Base-by-base conservation (phyloP, 2,888 invertebrate species). In the Volucella inanis region DNA sequence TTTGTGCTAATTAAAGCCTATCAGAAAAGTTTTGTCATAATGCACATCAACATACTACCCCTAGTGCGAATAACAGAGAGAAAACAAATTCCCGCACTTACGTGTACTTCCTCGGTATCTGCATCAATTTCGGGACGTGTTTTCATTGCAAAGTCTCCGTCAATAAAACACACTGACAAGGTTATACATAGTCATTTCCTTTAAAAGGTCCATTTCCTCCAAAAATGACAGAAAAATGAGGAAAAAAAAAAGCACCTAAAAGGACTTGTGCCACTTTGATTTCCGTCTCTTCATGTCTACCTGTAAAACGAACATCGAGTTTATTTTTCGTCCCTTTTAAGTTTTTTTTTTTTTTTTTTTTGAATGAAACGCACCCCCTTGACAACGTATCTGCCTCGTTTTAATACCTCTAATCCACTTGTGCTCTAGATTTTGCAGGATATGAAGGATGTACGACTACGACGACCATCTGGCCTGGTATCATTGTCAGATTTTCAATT, bases 361-460 rank as follows among this genome's bases (percentile, higher is more conserved):
- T 18, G 15, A 62, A 55, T 55, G 57, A 65, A 76, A 45, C 38
- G 39, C 59, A 59, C 59, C 57, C 41, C 49, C 61, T 31, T 65
- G 65, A 15, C 49, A 77, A 50, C 61, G 49, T 50, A 61, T 55
- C 38, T 45, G 82, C 11, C 47, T 82, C 82, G 50, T 55, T 82
- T 82, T 82, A 82, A 82, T 82, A 61, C 62, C 61, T 50, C 72
- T 72, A 77, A 83, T 83, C 82, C 55, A 83, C 67, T 83, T 78
- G 55, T 57, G 45, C 61, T 15, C 6, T 8, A 50, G 8, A 11
- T 18, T 41, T 14, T 22, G 47, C 57, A 43, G 57, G 68, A 71
- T 67, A 72, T 72, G 43, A 50, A 65, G n/a, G 50, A 55, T 74
- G 43, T 38, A 14, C 31, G 31, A 31, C 31, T 31, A 31, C 6